A percentile compares a stretch with the other conserved stretches of the same genome.
phyloP scores from a whole-genome alignment of 2,888 invertebrate species.

The Machimus atricapillus region DNA sequence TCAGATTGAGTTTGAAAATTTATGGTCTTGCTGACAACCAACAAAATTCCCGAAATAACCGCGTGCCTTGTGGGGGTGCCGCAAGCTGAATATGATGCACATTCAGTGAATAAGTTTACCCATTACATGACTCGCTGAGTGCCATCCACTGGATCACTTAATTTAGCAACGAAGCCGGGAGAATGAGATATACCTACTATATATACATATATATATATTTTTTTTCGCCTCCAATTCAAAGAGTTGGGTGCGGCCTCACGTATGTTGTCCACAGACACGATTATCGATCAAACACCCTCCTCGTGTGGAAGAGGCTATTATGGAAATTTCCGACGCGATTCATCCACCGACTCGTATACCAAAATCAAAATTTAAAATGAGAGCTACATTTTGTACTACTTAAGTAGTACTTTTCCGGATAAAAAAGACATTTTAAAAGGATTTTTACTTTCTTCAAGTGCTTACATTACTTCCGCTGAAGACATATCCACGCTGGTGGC shows the following conservation, averaged over 20 bases:
- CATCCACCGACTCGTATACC: neutral
- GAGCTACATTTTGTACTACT: neutral
- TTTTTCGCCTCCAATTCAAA: neutral
- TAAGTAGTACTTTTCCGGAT: neutral
- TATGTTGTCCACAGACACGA: neutral
- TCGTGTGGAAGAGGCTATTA: neutral
- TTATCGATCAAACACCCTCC: neutral
- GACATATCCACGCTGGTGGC: neutral
- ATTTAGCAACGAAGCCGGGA: neutral
- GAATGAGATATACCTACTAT: no score
- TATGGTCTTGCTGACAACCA: conserved; percentile 8
- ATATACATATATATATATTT: neutral
- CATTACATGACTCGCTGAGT: neutral
- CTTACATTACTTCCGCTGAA: neutral
- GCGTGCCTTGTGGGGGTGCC: neutral
- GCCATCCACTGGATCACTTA: neutral
- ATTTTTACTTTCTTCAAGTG: neutral
- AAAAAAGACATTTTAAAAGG: neutral
- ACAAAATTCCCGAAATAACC: neutral
- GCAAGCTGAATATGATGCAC: neutral
- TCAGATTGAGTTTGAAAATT: neutral
- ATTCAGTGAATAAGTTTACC: neutral
- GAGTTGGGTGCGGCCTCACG: neutral
- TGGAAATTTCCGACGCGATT: neutral
- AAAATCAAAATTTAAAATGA: neutral